Evolutionary conservation across 2,888 invertebrate genomes (phyloP).

Genomic region (Nomada lathburiana): DNA sequence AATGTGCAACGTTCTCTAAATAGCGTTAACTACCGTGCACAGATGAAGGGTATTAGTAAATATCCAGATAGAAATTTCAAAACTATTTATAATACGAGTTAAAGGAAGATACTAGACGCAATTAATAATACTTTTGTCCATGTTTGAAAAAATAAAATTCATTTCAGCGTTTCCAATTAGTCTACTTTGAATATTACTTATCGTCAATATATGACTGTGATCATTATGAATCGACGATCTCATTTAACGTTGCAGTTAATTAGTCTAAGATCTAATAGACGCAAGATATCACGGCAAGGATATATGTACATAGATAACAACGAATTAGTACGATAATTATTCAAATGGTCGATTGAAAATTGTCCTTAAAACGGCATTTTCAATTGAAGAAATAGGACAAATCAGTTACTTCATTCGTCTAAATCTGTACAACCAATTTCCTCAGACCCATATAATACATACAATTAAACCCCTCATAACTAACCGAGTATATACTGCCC

Average conservation of each 20-base stretch:
- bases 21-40: too few relatives aligned
- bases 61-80: too few relatives aligned
- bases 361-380: neutral
- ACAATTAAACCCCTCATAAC: too few relatives aligned
- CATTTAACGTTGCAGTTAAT: conserved; percentile 1
- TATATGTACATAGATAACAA: neutral
- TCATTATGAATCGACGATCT: neutral
- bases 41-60: too few relatives aligned
- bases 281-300: neutral
- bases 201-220: neutral
- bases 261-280: neutral
- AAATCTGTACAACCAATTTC: neutral
- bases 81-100: too few relatives aligned
- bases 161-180: conserved; percentile 1
- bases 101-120: too few relatives aligned
- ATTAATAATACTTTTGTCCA: too few relatives aligned
- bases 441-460: too few relatives aligned
- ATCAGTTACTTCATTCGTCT: too few relatives aligned
- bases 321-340: neutral
- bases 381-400: too few relatives aligned
- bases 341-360: neutral
- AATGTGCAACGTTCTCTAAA: too few relatives aligned
- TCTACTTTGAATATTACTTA: neutral
- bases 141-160: neutral
- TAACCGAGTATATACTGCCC: too few relatives aligned